phyloP scores from a whole-genome alignment of 2,888 invertebrate genomes.

The Andrena dorsata region DNA sequence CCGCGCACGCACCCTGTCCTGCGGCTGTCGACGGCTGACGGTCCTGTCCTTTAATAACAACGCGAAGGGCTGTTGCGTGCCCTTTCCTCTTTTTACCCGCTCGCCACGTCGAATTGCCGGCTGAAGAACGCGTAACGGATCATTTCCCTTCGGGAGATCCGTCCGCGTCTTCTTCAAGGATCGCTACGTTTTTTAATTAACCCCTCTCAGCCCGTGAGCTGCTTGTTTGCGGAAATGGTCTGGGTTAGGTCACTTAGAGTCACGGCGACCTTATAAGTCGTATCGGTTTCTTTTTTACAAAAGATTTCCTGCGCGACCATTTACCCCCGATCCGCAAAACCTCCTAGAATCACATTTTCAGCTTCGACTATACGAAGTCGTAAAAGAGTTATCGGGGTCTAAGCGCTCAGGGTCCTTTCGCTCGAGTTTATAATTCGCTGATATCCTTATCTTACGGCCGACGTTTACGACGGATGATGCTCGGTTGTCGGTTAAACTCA shows the following conservation, averaged over 20 bases:
- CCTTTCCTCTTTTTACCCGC: constrained; percentile 25
- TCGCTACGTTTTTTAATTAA: constrained; percentile 41
- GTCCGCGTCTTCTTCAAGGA: constrained; percentile 26
- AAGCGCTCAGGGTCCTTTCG: not conserved
- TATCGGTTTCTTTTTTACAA: not conserved
- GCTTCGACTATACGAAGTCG: not conserved
- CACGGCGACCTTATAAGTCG: not conserved
- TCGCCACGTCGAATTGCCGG: constrained; percentile 41
- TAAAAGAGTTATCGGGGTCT: constrained; percentile 5
- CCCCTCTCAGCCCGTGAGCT: constrained; percentile 6
- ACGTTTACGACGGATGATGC: constrained; percentile 44
- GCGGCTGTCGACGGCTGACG: constrained; percentile 68
- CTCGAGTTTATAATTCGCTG: constrained; percentile 8
- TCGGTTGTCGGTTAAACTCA: constrained; percentile 21
- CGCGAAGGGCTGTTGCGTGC: constrained; percentile 39
- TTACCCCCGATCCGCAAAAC: not conserved
- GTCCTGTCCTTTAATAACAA: constrained; percentile 69
- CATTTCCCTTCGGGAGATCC: constrained; percentile 26
- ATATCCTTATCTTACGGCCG: constrained; percentile 18
- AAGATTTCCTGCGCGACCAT: not conserved
- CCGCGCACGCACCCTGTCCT: constrained; percentile 77
- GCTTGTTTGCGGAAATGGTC: constrained; percentile 31
- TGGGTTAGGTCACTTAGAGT: not conserved
- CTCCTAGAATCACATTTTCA: not conserved
- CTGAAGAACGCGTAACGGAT: constrained; percentile 30